Evolutionary conservation across 2,888 invertebrate genomes (phyloP).

Genomic region (Trissolcus brochymenae): DNA sequence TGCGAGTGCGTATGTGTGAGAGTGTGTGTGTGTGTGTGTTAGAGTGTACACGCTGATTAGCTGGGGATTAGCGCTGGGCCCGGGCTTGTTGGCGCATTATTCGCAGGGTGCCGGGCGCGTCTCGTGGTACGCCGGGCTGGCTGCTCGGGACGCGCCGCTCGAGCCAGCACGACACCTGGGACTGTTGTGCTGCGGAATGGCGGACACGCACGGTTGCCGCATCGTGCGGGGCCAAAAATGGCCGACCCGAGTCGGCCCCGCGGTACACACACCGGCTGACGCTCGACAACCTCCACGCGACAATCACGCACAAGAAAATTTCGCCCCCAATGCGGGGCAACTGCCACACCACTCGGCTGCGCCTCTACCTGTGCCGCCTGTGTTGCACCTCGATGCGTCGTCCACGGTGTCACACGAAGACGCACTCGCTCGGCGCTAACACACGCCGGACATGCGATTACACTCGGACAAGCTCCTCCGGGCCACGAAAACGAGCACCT

Average conservation of each 20-base stretch:
- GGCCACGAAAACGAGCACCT: background rate
- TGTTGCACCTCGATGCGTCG: conserved; percentile 3
- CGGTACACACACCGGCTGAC: conserved; percentile 2
- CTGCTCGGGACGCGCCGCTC: conserved; percentile 79
- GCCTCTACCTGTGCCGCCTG: background rate
- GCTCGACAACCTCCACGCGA: background rate
- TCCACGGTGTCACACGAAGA: conserved; percentile 14
- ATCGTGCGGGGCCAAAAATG: conserved; percentile 83
- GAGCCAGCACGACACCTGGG: conserved; percentile 75
- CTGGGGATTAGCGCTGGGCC: background rate
- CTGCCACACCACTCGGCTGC: conserved; percentile 2
- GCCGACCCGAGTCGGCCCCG: conserved; percentile 77
- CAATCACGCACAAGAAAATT: background rate
- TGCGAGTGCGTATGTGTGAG: conserved; percentile 13
- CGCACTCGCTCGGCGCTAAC: conserved; percentile 13
- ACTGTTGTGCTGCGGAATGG: conserved; percentile 82
- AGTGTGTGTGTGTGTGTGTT: conserved; percentile 74
- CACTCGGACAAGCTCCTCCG: too few species aligned
- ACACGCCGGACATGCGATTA: too few species aligned
- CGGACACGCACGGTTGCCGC: conserved; percentile 84
- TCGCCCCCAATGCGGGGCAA: background rate
- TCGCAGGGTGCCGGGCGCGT: conserved; percentile 62
- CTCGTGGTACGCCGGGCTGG: conserved; percentile 79
- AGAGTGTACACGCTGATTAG: too few species aligned
- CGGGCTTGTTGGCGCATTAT: background rate